Percentiles rank a stretch among this genome's conserved stretches.
Evolutionary conservation across 1,140 invertebrate genomes (phyloP).

Genomic region (Drosophila nigromelanica): DNA sequence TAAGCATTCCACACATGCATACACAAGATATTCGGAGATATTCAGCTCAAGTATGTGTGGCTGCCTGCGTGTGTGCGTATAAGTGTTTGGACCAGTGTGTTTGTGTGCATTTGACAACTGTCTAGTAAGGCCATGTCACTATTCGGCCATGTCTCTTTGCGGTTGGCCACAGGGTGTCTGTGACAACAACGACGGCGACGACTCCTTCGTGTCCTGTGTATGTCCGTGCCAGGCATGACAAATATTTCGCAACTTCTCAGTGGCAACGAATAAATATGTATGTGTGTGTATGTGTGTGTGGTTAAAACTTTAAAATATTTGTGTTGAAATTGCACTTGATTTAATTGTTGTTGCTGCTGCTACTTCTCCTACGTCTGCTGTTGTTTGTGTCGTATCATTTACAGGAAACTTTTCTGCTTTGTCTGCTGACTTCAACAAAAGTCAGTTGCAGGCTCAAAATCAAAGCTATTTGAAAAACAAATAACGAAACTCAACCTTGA

Average conservation of each 20-base stretch:
- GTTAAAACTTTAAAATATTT: constrained; percentile 77
- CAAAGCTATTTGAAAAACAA: constrained; percentile 20
- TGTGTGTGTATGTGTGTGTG: constrained; percentile 39
- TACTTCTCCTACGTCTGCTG: constrained; percentile 32
- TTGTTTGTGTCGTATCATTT: constrained; percentile 61
- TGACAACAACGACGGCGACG: constrained; percentile 59
- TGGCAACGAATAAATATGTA: constrained; percentile 21
- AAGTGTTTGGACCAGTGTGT: constrained; percentile 15
- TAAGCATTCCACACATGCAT: constrained; percentile 69
- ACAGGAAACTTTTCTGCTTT: constrained; percentile 59
- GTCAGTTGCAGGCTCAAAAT: constrained; percentile 58
- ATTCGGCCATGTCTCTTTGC: constrained; percentile 78
- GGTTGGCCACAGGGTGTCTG: constrained; percentile 78
- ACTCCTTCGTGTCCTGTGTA: constrained; percentile 52
- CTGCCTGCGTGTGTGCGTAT: constrained; percentile 9
- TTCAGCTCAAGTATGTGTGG: constrained; percentile 24
- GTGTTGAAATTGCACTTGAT: constrained; percentile 79
- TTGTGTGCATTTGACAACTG: constrained; percentile 73
- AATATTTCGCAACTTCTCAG: constrained; percentile 74
- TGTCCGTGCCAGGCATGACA: constrained; percentile 77
- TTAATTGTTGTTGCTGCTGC: constrained; percentile 75
- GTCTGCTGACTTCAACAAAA: constrained; percentile 72
- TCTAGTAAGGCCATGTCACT: constrained; percentile 79
- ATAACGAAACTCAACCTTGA: background rate
- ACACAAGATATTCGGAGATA: constrained; percentile 35